These are phyloP conservation scores for Tachina grossa DNA, from an alignment of 2,888 invertebrate species.

Conservation along the genomic window DNA sequence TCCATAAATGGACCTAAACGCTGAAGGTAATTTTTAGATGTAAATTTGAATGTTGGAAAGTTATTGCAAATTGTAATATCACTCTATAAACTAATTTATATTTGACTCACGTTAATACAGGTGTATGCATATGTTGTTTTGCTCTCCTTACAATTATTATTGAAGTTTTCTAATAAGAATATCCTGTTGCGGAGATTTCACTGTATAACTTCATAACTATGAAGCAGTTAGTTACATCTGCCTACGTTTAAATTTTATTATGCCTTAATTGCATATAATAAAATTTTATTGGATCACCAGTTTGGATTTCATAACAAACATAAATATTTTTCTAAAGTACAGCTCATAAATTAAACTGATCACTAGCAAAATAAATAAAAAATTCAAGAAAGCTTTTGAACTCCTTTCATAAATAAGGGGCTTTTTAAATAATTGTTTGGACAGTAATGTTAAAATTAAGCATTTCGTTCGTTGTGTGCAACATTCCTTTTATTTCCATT, in stretches of 20 bases:
- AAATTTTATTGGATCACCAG: constrained; percentile 27
- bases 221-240: constrained; percentile 11
- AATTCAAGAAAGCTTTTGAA: not conserved
- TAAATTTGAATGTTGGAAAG: too few relatives aligned
- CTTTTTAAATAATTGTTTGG: not conserved
- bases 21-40: too few relatives aligned
- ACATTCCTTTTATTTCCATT: not conserved
- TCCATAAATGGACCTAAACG: too few relatives aligned
- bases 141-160: too few relatives aligned
- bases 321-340: not conserved
- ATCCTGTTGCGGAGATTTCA: not conserved
- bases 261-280: constrained; percentile 47
- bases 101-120: too few relatives aligned
- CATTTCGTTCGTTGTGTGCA: not conserved
- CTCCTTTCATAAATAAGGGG: not conserved
- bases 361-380: not conserved
- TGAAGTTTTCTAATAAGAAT: not conserved
- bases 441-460: not conserved
- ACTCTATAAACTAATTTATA: too few relatives aligned
- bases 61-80: too few relatives aligned
- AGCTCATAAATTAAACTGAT: not conserved
- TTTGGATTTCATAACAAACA: not conserved
- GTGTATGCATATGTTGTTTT: too few relatives aligned
- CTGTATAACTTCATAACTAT: constrained; percentile 16
- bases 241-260: constrained; percentile 36